These are phyloP conservation scores for Periophthalmus modestus DNA, from an alignment of 2,113 vertebrate species.

Conservation along the genomic window DNA sequence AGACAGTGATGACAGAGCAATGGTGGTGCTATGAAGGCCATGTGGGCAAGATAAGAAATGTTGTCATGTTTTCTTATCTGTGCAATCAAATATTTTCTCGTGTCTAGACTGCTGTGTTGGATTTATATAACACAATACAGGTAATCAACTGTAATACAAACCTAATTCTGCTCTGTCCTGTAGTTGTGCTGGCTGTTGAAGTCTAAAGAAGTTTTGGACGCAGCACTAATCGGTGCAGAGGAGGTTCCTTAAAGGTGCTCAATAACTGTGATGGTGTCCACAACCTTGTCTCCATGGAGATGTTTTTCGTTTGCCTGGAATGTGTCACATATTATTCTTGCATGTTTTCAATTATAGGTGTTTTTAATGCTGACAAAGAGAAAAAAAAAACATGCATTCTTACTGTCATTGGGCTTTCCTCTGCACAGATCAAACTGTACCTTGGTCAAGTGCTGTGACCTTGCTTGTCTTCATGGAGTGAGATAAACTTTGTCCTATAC, in stretches of 20 bases:
- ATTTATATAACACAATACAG: background rate
- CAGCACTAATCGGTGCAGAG: constrained; percentile 50
- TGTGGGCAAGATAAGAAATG: constrained; percentile 3
- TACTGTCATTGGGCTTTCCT: no score
- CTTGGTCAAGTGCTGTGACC: no score
- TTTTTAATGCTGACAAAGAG: no score
- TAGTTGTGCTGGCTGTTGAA: background rate
- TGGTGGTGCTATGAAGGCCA: constrained; percentile 6
- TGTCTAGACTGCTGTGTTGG: background rate
- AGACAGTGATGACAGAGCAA: constrained; percentile 9
- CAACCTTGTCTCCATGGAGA: no score
- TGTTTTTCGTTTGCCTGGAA: no score
- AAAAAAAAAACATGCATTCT: no score
- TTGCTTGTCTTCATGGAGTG: no score
- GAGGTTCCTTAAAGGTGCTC: constrained; percentile 33
- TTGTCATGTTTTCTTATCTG: constrained; percentile 10
- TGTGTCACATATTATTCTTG: no score
- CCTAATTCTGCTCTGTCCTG: background rate
- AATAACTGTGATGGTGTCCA: no score
- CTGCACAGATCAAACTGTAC: no score
- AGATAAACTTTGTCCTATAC: no score
- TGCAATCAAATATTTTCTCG: background rate
- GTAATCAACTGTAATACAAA: background rate
- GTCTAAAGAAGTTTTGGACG: constrained; percentile 33
- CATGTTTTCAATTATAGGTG: no score